Evolutionary conservation across 2,113 vertebrate species (phyloP), one percentile per base, ranked within the genome.

Genomic region (Isichthys henryi): DNA sequence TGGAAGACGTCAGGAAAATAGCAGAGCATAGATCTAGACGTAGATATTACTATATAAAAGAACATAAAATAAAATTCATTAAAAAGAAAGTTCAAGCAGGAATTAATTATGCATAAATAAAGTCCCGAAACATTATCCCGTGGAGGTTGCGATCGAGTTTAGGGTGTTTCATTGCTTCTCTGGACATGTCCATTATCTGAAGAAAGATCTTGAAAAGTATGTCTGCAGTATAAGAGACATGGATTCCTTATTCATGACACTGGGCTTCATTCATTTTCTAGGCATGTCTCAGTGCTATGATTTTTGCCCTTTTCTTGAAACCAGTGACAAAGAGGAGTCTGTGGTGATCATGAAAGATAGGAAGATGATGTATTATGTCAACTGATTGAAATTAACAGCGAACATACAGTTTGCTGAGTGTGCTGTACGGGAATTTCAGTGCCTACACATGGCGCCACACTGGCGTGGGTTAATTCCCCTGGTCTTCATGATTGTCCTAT

Each of bases 281-380:
- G 74, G 35, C 35, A 13, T 46, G 70, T 86, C 39, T 39, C 43
- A 48, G 35, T 83, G 4, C 70, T 11, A 19, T 92, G 3, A 50
- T 11, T 82, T 93, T 88, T 82, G 82, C 90, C 87, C 93, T 84
- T 39, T 90, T 56, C 91, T 83, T 27, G 23, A 48, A n/a, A 48
- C 46, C n/a, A 49, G 83, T 95, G 96, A 94, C 87, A 93, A 99
- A 92, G 98, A 98, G 90, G 97, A 97, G 94, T 97, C 98, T 89
- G 93, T 96, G 9, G 97, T 97, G 21, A 93, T 93, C 90, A 97
- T 96, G 92, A 95, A 96, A 88, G 93, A 94, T 90, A 91, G 93
- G 90, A 96, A 93, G 97, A 98, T 99, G 96, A 94, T 92, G 83
- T 56, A 53, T 87, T 53, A 53, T 53, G 86, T 56, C 49, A 39